Conservation (phyloP, 2,888 invertebrate species). For the Drosophila histrio region DNA sequence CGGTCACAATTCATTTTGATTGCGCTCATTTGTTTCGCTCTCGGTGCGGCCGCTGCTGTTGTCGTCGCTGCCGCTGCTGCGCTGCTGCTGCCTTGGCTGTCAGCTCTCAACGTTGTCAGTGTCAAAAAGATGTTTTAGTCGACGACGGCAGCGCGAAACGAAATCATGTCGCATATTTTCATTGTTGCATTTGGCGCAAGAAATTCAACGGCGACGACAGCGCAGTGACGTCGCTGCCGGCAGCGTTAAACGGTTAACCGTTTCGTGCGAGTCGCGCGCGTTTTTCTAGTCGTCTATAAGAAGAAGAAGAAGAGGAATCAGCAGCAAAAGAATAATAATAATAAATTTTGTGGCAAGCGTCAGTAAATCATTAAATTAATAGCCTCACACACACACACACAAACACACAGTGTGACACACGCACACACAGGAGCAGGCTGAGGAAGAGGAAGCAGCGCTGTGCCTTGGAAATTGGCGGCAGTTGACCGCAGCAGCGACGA, state of each 20-base stretch:
- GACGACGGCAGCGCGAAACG: constrained; percentile 83
- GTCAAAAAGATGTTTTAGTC: constrained; percentile 85
- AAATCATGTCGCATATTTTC: constrained; percentile 81
- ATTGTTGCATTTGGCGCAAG: constrained; percentile 67
- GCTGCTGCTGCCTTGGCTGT: constrained; percentile 56
- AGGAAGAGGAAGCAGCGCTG: constrained; percentile 29
- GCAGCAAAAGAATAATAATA: constrained; percentile 42
- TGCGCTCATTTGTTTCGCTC: constrained; percentile 51
- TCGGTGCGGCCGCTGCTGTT: constrained; percentile 37
- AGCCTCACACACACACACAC: constrained; percentile 50
- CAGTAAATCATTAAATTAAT: constrained; percentile 80
- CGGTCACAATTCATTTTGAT: constrained; percentile 67
- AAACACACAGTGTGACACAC: constrained; percentile 18
- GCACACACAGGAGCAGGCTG: constrained; percentile 36
- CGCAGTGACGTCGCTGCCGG: constrained; percentile 42
- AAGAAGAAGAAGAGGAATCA: neutral
- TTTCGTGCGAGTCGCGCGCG: constrained; percentile 33
- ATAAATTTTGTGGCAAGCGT: constrained; percentile 72
- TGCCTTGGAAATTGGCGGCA: constrained; percentile 70
- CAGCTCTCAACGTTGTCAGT: constrained; percentile 84
- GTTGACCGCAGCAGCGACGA: constrained; percentile 66
- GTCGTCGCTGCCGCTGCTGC: constrained; percentile 53
- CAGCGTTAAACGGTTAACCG: constrained; percentile 39
- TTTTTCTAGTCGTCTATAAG: constrained; percentile 42
- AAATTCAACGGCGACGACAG: constrained; percentile 53